A percentile compares a stretch with the other conserved stretches of the same genome.
Evolutionary conservation across 2,113 vertebrate species (phyloP).

Genomic region (Trogon melanurus): DNA sequence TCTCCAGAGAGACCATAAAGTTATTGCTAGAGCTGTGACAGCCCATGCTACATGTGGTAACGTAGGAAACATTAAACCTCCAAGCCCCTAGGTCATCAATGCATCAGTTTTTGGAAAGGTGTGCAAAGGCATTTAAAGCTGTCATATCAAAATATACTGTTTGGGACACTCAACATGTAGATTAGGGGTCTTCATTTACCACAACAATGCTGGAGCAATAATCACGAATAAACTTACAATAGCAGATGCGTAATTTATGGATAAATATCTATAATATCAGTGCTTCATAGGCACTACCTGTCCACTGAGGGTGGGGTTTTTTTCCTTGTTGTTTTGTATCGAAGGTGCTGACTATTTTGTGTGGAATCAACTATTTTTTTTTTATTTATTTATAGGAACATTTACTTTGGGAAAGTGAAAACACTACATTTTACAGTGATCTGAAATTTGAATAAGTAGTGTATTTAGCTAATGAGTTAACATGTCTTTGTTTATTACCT

Average conservation of each 20-base stretch:
- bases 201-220: not conserved
- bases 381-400: not conserved
- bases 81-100: not conserved
- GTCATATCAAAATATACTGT: not conserved
- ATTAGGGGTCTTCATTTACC: not conserved
- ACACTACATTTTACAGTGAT: not conserved
- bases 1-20: not conserved
- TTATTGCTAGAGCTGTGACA: not conserved
- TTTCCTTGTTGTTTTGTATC: not conserved
- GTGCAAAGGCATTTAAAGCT: not conserved
- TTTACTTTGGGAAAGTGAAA: not conserved
- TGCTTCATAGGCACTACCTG: not conserved
- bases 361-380: not conserved
- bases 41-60: not conserved
- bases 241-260: not conserved
- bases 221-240: not conserved
- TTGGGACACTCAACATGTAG: not conserved
- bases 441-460: not conserved
- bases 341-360: not conserved
- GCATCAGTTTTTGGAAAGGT: not conserved
- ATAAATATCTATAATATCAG: not conserved
- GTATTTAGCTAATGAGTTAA: not conserved
- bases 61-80: not conserved
- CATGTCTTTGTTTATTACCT: not conserved
- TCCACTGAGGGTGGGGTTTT: rapidly evolving